Evolutionary conservation across 2,797 vertebrate genomes (phyloP).

Genomic region (Synaphobranchus kaupii): DNA sequence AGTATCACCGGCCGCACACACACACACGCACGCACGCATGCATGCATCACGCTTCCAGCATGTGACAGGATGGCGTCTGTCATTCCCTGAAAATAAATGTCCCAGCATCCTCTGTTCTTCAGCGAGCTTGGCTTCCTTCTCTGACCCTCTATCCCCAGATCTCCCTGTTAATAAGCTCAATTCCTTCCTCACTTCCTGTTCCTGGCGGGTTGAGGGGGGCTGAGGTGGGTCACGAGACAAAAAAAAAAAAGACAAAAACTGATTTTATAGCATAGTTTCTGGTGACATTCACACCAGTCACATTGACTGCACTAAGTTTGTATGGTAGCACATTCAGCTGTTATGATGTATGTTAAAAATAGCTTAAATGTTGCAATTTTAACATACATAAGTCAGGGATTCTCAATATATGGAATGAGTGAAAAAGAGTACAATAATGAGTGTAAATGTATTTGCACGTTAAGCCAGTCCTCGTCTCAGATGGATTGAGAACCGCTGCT

Average conservation of each 20-base stretch:
- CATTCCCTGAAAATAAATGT: slow-evolving; percentile 25
- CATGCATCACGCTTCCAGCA: background rate
- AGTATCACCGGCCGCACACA: background rate
- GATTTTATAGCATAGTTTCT: too few relatives aligned
- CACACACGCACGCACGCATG: background rate
- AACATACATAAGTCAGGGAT: too few relatives aligned
- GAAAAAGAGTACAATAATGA: too few relatives aligned
- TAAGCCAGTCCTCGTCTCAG: background rate
- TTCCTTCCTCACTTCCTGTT: slow-evolving; percentile 45
- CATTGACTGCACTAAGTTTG: background rate
- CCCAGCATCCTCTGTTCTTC: slow-evolving; percentile 8
- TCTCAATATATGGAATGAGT: too few relatives aligned
- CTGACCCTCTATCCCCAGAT: slow-evolving; percentile 52
- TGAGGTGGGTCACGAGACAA: background rate
- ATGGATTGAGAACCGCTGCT: background rate
- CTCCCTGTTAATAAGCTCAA: slow-evolving; percentile 38
- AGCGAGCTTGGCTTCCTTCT: slow-evolving; percentile 31
- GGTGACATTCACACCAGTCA: background rate
- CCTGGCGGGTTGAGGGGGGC: background rate
- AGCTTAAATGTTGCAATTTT: too few relatives aligned
- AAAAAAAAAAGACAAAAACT: too few relatives aligned
- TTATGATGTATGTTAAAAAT: background rate
- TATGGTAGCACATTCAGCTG: background rate
- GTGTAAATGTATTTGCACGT: background rate
- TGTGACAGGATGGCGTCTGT: slow-evolving; percentile 39